Evolutionary conservation across 2,888 invertebrate genomes (phyloP).

Genomic region (Himalopsyche japonica): DNA sequence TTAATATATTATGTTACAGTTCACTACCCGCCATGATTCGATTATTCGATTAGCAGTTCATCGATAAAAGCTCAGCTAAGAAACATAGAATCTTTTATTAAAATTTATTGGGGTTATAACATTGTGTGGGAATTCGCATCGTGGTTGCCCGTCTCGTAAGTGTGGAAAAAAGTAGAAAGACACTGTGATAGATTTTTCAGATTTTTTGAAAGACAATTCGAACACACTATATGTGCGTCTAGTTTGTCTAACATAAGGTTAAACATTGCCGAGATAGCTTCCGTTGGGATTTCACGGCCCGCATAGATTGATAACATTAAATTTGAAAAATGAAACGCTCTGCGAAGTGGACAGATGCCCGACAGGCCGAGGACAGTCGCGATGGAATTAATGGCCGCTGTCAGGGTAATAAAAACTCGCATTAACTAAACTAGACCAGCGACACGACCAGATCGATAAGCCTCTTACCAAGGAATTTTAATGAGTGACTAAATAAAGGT

Average conservation of each 20-base stretch:
- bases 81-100: no score
- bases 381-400: slow-evolving; percentile 34
- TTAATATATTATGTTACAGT: no score
- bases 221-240: not conserved
- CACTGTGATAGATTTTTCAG: no score
- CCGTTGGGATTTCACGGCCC: slow-evolving; percentile 31
- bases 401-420: slow-evolving; percentile 35
- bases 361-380: slow-evolving; percentile 18
- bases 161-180: no score
- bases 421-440: slow-evolving; percentile 35
- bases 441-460: slow-evolving; percentile 9
- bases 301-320: slow-evolving; percentile 24
- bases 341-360: slow-evolving; percentile 20
- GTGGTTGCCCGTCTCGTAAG: no score
- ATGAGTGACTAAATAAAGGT: slow-evolving; percentile 19
- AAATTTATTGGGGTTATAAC: no score
- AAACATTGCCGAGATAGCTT: slow-evolving; percentile 15
- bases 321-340: slow-evolving; percentile 25
- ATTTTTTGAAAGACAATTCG: not conserved
- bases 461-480: slow-evolving; percentile 21
- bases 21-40: no score
- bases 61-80: no score
- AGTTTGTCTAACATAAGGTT: not conserved
- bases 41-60: no score
- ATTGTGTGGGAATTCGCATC: no score